Percentiles rank a stretch among this genome's conserved stretches.
Conservation (phyloP, 2,113 vertebrate genomes). For the Hepsetus odoe region DNA sequence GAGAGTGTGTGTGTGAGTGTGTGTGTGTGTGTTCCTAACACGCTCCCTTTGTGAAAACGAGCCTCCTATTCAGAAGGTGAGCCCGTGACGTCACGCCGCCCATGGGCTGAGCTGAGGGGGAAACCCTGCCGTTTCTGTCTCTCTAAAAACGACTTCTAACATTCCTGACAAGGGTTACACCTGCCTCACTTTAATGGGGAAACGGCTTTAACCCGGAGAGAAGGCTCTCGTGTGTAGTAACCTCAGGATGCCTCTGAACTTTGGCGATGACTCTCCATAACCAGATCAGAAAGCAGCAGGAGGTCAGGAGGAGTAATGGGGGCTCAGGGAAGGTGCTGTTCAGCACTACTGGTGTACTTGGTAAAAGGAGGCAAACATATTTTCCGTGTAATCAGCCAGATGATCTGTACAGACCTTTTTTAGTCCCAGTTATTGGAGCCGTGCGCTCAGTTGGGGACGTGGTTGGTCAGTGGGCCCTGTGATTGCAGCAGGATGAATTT, state of each 20-base stretch:
- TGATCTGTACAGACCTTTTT: too few species aligned
- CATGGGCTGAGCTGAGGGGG: constrained; percentile 65
- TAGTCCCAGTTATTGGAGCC: too few species aligned
- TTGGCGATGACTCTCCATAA: too few species aligned
- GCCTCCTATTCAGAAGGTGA: constrained; percentile 9
- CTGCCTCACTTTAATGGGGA: not conserved
- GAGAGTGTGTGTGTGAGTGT: not conserved
- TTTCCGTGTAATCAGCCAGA: too few species aligned
- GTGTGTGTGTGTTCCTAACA: constrained; percentile 29
- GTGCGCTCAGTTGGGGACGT: too few species aligned
- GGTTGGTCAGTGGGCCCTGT: too few species aligned
- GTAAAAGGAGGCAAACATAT: too few species aligned
- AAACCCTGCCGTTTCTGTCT: constrained; percentile 70
- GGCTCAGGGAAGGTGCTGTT: too few species aligned
- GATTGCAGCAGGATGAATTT: too few species aligned
- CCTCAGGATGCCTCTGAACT: not conserved
- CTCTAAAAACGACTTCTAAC: constrained; percentile 61
- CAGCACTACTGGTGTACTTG: too few species aligned
- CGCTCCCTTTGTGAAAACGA: not conserved
- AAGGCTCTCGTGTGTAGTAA: not conserved
- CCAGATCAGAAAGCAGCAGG: too few species aligned
- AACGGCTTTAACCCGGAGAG: not conserved
- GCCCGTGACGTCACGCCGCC: constrained; percentile 46
- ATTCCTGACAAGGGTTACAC: constrained; percentile 67
- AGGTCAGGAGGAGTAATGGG: too few species aligned